Percentiles rank a stretch among this genome's conserved stretches.
phyloP scores from a whole-genome alignment of 2,888 invertebrate species.

The Sipha maydis region DNA sequence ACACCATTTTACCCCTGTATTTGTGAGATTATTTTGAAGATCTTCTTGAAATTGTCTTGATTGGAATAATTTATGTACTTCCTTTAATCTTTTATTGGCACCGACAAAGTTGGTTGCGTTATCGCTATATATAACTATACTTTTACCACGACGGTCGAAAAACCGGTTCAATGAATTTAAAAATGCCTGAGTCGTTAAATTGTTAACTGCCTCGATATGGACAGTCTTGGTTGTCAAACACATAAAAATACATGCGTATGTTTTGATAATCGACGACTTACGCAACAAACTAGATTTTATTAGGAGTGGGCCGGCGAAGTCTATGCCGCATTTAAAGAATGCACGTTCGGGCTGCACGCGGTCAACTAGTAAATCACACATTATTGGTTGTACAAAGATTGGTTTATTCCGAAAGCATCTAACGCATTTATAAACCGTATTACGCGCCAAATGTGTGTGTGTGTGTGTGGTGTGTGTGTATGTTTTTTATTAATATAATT shows the following conservation, averaged over 20 bases:
- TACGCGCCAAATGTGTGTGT: neutral
- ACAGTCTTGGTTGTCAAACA: conserved; percentile 62
- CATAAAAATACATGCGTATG: too few species aligned
- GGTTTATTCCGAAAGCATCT: conserved; percentile 1
- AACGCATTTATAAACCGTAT: neutral
- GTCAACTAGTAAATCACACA: conserved; percentile 63
- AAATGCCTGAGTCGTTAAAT: conserved; percentile 64
- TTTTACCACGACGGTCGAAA: conserved; percentile 64
- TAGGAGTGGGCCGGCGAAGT: neutral
- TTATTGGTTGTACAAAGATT: conserved; percentile 41
- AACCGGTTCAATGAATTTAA: conserved; percentile 65
- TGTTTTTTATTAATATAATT: too few species aligned
- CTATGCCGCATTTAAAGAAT: conserved; percentile 49
- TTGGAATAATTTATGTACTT: too few species aligned
- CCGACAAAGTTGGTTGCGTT: conserved; percentile 65
- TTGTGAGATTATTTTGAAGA: too few species aligned
- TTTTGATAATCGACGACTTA: too few species aligned
- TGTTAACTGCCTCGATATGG: conserved; percentile 65
- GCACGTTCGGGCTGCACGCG: conserved; percentile 60
- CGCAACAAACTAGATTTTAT: neutral
- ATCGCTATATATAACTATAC: conserved; percentile 64
- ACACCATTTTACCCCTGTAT: too few species aligned
- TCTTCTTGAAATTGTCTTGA: too few species aligned
- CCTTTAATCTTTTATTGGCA: conserved; percentile 41
- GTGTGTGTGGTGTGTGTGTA: too few species aligned